Evolutionary conservation across 1,140 invertebrate genomes (phyloP), one percentile per base, ranked within the genome.

Genomic region (Hermetia illucens): DNA sequence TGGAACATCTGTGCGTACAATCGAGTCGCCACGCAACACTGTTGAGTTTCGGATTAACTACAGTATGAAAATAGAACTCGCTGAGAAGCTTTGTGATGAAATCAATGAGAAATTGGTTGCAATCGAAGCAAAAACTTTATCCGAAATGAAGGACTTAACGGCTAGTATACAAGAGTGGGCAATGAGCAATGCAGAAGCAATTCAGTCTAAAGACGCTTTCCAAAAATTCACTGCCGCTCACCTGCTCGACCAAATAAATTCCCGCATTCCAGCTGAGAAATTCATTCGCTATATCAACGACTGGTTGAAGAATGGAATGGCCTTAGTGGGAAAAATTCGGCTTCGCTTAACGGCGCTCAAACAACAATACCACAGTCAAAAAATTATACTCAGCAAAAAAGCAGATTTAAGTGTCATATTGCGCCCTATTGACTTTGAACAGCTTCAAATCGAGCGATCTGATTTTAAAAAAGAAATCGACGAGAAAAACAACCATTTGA

Each of bases 391-490:
- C 3, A 50, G 55, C 10, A 58, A 48, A 2, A 58, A 58, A 19
- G 47, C 53, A 1, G 55, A 64, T 44, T 37, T 66, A 6, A 66
- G 64, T 6, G 61, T 60, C 17, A 50, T 52, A 21, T 40, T 69
- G 8, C 61, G 52, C 20, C 49, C 53, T 0, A 49, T 69, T 15
- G 66, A 69, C 37, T 69, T 67, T 37, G 52, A 68, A 33, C 59
- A 64, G 34, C 36, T 69, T 18, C 50, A 51, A 5, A 67, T 68
- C 21, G 59, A 65, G 36, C 58, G 60, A 36, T 45, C 57, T 13
- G 51, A 64, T 31, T 46, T 58, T 29, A 38, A 49, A 5, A 54
- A 52, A 30, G 49, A 59, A 20, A 46, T 65, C 27, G 56, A 65
- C 10, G 55, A 58, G 9, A 65, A 65, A 21, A 62, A 55, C 30